phyloP scores from a whole-genome alignment of 2,113 vertebrate genomes.

The Callipepla squamata region DNA sequence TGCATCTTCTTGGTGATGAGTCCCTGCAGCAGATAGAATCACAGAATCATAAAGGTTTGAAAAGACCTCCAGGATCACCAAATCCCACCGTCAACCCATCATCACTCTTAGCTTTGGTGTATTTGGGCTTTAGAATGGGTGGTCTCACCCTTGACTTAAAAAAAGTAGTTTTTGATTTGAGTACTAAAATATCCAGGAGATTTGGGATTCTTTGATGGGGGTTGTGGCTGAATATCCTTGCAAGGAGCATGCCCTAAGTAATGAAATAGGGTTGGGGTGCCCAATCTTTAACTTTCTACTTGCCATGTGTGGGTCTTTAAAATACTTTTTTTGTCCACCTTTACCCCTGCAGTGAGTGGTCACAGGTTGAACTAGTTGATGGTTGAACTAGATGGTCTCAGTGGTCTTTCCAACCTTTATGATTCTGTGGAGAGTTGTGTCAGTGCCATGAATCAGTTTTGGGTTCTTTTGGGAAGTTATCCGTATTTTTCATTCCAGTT shows the following conservation, averaged over 20 bases:
- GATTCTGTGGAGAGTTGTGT: rapidly evolving
- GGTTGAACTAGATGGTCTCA: too few species aligned
- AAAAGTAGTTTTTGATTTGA: not conserved
- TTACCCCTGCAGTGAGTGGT: not conserved
- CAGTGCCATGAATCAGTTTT: not conserved
- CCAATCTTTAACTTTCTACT: not conserved
- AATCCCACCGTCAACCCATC: too few species aligned
- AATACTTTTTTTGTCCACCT: not conserved
- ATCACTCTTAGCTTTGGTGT: too few species aligned
- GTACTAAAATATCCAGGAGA: not conserved
- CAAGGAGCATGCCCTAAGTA: not conserved
- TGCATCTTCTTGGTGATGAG: too few species aligned
- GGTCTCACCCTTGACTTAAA: not conserved
- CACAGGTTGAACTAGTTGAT: too few species aligned
- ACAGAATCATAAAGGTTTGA: too few species aligned
- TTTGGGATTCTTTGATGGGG: not conserved
- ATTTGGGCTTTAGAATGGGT: too few species aligned
- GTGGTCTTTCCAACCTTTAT: not conserved
- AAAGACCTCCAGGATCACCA: too few species aligned
- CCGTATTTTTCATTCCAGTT: rapidly evolving
- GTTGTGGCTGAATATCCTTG: not conserved
- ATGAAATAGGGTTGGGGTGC: not conserved
- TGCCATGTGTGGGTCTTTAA: not conserved
- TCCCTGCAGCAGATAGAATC: too few species aligned
- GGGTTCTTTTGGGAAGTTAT: not conserved